These are phyloP conservation scores for Drosophila neotestacea DNA, from an alignment of 2,888 invertebrate species.

Conservation along the genomic window DNA sequence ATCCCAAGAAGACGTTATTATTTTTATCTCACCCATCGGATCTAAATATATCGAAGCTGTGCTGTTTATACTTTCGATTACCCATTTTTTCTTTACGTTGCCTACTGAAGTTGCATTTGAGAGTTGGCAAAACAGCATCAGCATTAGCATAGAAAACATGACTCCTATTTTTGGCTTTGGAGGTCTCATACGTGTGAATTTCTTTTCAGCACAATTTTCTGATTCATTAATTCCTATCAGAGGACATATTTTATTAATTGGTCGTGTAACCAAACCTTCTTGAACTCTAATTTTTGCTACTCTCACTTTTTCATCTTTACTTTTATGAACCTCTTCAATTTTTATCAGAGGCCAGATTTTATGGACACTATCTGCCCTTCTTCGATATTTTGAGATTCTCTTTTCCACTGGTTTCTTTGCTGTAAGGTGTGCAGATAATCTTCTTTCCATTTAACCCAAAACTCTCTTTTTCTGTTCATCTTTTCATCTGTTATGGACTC, in stretches of 20 bases:
- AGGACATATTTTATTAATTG: conserved; percentile 2
- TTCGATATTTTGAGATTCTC: background rate
- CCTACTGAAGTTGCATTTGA: background rate
- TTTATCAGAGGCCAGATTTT: background rate
- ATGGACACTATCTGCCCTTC: background rate
- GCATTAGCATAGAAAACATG: background rate
- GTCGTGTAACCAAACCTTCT: background rate
- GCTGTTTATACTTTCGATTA: background rate
- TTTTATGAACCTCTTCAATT: background rate
- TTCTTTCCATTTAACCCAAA: no score
- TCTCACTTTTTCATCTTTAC: conserved; percentile 2
- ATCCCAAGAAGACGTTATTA: conserved; percentile 5
- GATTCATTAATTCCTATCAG: background rate
- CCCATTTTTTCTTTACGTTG: background rate
- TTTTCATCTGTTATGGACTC: no score
- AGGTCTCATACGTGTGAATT: background rate
- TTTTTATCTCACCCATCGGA: background rate
- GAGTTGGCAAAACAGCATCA: background rate
- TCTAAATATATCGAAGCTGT: no score
- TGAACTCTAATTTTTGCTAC: background rate
- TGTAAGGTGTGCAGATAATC: no score
- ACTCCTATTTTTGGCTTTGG: background rate
- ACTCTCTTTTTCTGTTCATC: no score
- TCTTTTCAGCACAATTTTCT: background rate
- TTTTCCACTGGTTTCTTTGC: no score